A percentile compares a stretch with the other conserved stretches of the same genome.
phyloP scores from a whole-genome alignment of 2,797 vertebrate genomes.

The Notoglanidium macrostoma region DNA sequence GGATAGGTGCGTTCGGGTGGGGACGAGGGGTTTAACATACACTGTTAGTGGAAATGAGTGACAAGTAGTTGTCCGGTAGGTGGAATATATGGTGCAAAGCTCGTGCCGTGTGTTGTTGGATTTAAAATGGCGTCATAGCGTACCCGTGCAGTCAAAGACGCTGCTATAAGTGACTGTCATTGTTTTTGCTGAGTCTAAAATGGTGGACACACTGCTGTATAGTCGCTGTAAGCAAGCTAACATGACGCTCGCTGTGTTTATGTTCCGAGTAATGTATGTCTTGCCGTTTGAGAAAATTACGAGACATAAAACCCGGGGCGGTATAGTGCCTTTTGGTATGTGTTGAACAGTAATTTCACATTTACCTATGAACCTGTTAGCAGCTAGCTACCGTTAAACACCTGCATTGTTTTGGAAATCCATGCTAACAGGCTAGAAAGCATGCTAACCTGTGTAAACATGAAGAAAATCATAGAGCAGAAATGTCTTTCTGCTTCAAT shows the following conservation, averaged over 20 bases:
- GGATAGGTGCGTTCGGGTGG: constrained; percentile 55
- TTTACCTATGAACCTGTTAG: background rate
- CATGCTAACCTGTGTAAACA: background rate
- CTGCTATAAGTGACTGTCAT: constrained; percentile 54
- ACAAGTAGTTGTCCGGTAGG: too few relatives aligned
- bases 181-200: constrained; percentile 62
- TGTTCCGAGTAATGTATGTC: too few relatives aligned
- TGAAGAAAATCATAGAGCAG: background rate
- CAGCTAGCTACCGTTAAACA: constrained; percentile 4
- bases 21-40: constrained; percentile 58
- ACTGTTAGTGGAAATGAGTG: background rate
- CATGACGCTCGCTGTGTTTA: background rate
- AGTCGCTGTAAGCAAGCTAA: background rate
- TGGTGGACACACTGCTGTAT: constrained; percentile 55
- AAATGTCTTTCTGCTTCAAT: background rate
- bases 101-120: background rate
- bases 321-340: background rate
- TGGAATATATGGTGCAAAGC: background rate
- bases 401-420: constrained; percentile 2
- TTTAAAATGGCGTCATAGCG: constrained; percentile 59
- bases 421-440: background rate
- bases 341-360: background rate
- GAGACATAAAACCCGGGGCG: constrained; percentile 40
- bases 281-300: constrained; percentile 40
- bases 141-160: constrained; percentile 32